Evolutionary conservation across 2,113 vertebrate genomes (phyloP), one percentile per base, ranked within the genome.

Genomic region (Gallinago media): DNA sequence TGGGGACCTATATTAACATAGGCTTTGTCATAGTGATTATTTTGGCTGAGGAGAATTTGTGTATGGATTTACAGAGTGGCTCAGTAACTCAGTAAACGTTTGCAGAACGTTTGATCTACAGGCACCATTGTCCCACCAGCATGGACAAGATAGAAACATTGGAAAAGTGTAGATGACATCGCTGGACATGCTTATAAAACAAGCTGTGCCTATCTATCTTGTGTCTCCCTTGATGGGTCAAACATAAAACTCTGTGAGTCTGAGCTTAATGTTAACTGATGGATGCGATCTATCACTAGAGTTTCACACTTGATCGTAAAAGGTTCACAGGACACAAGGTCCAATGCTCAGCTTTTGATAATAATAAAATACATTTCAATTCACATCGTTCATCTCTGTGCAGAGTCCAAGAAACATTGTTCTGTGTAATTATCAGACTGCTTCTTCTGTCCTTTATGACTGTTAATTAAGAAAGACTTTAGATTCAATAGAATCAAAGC

Each of bases 91-190:
- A 38, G 38, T 38, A 38, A 12, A 38, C 38, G 38, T 61, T 84
- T 75, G 15, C 29, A 80, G 46, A 49, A 17, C 8, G 9, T 6
- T 34, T 72, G 21, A 16, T 47, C n/a, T 74, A 23, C 29, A 44
- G 32, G 12, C 31, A 34, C 10, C 0, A 0, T 32, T 75, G 27
- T 55, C 36, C 17, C 5, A 25, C 10, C 4, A 40, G 18, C 9
- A 46, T 9, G 11, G 12, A 40, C 16, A 73, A 73, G 78, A 74
- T 1, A 29, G 38, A 65, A 62, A 20, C 4, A 71, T 2, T 29
- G 32, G 40, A 32, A 76, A 71, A 52, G 3, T 3, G 3, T 15
- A 40, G 25, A 13, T 25, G 23, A 16, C 32, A 61, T 40, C 17
- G 17, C 15, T 81, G 17, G 13, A 62, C 46, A 40, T 36, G 12